phyloP scores from a whole-genome alignment of 2,113 vertebrate genomes.

The human (Homo sapiens) region DNA sequence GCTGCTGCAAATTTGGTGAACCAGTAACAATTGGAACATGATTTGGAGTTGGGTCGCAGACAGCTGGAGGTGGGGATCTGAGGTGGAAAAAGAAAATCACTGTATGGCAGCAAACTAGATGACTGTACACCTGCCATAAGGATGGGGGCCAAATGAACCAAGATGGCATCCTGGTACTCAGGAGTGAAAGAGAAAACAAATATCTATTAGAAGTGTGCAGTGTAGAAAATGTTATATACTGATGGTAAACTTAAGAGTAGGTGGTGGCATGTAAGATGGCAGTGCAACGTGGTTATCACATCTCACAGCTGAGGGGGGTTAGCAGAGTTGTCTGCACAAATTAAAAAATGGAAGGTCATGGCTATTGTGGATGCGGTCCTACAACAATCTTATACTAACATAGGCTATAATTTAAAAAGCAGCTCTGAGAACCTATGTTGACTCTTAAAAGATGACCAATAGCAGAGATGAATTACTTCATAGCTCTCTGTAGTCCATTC shows the following conservation, averaged over 20 bases:
- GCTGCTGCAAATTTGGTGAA: background rate
- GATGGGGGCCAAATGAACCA: background rate
- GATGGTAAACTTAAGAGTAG: background rate
- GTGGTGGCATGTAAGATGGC: background rate
- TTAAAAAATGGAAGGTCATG: background rate
- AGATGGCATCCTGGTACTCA: background rate
- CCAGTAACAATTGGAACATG: background rate
- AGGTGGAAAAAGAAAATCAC: background rate
- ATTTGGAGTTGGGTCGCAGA: background rate
- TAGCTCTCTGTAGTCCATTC: background rate
- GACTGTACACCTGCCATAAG: background rate
- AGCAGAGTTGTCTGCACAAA: background rate
- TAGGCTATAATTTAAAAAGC: background rate
- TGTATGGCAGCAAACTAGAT: background rate
- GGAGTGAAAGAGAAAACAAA: background rate
- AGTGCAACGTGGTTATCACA: too few species aligned
- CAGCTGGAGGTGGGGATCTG: background rate
- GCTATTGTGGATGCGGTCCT: background rate
- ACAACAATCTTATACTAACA: background rate
- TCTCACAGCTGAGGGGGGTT: background rate
- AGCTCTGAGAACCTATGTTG: background rate
- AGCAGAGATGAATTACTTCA: background rate
- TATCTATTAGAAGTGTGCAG: background rate
- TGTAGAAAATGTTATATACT: background rate
- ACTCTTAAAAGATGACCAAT: background rate